Conservation (phyloP, 1,140 invertebrate species). For the Chlorops oryzae region DNA sequence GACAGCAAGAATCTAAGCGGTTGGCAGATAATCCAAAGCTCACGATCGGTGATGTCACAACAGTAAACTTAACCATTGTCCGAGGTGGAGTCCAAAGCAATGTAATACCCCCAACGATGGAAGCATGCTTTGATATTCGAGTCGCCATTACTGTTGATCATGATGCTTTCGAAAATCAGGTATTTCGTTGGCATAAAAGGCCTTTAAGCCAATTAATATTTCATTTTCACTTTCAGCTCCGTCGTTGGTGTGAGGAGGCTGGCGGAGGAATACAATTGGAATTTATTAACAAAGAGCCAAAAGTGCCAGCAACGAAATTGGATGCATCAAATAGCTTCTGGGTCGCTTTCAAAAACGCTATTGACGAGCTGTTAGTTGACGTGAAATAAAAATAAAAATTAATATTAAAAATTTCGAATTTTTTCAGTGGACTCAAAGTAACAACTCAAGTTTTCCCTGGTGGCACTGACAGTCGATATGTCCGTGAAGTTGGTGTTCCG, state of each 20-base stretch:
- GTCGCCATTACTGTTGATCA: slow-evolving; percentile 66
- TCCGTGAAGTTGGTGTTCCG: slow-evolving; percentile 67
- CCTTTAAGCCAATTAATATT: not conserved
- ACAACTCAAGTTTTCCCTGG: slow-evolving; percentile 69
- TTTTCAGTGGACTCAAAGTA: slow-evolving; percentile 52
- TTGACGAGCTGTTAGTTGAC: slow-evolving; percentile 51
- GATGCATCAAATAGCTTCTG: slow-evolving; percentile 72
- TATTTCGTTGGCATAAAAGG: slow-evolving; percentile 38
- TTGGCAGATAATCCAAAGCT: slow-evolving; percentile 58
- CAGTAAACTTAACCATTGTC: slow-evolving; percentile 79
- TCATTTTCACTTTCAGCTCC: slow-evolving; percentile 39
- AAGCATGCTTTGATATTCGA: slow-evolving; percentile 76
- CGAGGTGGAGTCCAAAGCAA: slow-evolving; percentile 89
- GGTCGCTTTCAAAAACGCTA: slow-evolving; percentile 64
- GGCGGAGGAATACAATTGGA: slow-evolving; percentile 70
- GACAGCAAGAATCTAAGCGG: slow-evolving; percentile 61
- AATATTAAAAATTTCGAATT: not conserved
- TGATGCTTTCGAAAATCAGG: slow-evolving; percentile 63
- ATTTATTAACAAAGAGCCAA: slow-evolving; percentile 64
- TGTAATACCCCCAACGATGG: slow-evolving; percentile 77
- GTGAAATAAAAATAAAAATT: too few relatives aligned
- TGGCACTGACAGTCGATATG: slow-evolving; percentile 69
- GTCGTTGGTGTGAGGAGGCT: slow-evolving; percentile 75
- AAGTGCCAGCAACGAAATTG: slow-evolving; percentile 60
- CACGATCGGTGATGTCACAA: slow-evolving; percentile 77